These are phyloP conservation scores for Rosalia funebris DNA, from an alignment of 2,888 invertebrate species.

Conservation along the genomic window DNA sequence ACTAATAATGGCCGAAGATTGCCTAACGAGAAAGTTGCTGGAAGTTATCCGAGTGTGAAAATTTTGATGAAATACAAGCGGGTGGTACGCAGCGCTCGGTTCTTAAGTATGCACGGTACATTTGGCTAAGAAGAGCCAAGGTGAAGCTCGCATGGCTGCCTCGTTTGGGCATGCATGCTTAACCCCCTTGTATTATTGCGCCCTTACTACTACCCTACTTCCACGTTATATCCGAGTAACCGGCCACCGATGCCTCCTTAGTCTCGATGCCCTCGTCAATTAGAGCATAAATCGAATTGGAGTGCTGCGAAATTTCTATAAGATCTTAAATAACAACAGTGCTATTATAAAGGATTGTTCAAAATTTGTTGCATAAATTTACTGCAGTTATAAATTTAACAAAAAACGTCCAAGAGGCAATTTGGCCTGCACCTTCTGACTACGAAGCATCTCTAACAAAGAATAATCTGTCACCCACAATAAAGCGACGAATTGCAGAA, in stretches of 20 bases:
- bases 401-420: no score
- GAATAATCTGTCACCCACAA: no score
- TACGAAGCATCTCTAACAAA: no score
- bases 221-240: constrained; percentile 46
- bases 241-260: constrained; percentile 25
- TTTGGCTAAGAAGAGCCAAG: constrained; percentile 58
- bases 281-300: neutral
- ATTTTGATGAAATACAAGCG: constrained; percentile 56
- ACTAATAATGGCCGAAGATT: constrained; percentile 48
- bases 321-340: no score
- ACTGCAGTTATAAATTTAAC: no score
- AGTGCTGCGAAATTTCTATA: no score
- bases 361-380: no score
- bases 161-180: constrained; percentile 56
- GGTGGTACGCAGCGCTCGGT: constrained; percentile 40
- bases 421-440: no score
- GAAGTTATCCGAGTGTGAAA: constrained; percentile 52
- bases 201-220: constrained; percentile 41
- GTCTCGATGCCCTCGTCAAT: neutral
- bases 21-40: constrained; percentile 53
- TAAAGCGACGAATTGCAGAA: no score
- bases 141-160: constrained; percentile 53
- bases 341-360: no score
- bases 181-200: constrained; percentile 52
- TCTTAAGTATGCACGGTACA: constrained; percentile 58